Conservation (phyloP, 2,797 vertebrate genomes). For the Tolypeutes matacus region DNA sequence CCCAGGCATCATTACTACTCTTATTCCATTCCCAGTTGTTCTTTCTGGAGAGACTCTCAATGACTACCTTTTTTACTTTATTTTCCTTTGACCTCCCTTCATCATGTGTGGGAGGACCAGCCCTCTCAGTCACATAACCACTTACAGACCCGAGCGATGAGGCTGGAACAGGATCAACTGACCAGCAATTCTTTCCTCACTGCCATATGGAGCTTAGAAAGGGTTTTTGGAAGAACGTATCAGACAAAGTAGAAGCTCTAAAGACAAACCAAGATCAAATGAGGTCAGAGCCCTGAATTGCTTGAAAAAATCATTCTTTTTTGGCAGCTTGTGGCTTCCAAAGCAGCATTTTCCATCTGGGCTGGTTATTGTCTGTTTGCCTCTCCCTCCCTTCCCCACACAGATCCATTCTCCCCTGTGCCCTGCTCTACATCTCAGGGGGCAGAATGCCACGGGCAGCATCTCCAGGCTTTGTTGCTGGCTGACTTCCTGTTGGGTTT, state of each 20-base stretch:
- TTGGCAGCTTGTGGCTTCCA: not conserved
- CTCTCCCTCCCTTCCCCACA: not conserved
- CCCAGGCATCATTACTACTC: not conserved
- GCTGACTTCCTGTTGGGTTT: not conserved
- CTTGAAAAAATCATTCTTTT: conserved; percentile 46
- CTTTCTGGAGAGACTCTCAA: not conserved
- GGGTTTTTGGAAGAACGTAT: not conserved
- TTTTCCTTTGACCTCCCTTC: too few species aligned
- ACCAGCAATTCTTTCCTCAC: not conserved
- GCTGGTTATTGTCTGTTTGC: not conserved
- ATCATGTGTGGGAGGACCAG: not conserved
- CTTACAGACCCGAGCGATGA: not conserved
- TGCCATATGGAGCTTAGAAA: not conserved
- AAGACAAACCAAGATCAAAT: conserved; percentile 41
- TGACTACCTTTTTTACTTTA: too few species aligned
- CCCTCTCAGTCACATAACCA: not conserved
- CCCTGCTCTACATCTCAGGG: not conserved
- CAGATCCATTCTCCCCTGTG: not conserved
- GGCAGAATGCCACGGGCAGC: not conserved
- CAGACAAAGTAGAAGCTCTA: not conserved
- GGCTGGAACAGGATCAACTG: not conserved
- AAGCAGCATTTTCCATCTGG: conserved; percentile 44
- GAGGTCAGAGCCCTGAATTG: conserved; percentile 38
- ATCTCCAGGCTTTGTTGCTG: not conserved
- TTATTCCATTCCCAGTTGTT: not conserved